These are phyloP conservation scores for Pandion haliaetus DNA, from an alignment of 2,113 vertebrate genomes.

Conservation along the genomic window DNA sequence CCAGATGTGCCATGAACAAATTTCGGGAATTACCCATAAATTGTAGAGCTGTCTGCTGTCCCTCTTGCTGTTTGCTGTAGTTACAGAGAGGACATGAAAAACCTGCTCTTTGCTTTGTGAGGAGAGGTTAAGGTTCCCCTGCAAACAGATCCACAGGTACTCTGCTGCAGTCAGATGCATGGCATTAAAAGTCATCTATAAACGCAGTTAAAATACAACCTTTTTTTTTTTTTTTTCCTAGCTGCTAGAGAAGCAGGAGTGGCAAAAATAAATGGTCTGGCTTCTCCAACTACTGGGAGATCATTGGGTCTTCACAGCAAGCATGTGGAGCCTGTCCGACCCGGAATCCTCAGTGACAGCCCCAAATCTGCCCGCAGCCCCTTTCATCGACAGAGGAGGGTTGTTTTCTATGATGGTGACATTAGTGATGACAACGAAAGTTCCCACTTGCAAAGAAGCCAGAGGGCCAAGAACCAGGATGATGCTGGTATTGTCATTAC, in stretches of 20 bases:
- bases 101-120: neutral
- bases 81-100: neutral
- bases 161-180: neutral
- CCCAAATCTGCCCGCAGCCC: constrained; percentile 81
- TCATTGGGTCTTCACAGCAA: constrained; percentile 46
- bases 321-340: constrained; percentile 65
- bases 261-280: constrained; percentile 57
- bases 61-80: neutral
- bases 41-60: neutral
- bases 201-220: neutral
- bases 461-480: constrained; percentile 20
- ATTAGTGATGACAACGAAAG: constrained; percentile 77
- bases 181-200: neutral
- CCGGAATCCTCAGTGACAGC: constrained; percentile 74
- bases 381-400: constrained; percentile 82
- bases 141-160: neutral
- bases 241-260: constrained; percentile 67
- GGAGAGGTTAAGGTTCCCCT: neutral
- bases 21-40: neutral
- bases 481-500: constrained; percentile 42
- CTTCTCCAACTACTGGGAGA: constrained; percentile 53
- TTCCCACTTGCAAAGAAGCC: constrained; percentile 49
- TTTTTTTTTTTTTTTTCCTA: neutral
- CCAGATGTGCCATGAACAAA: neutral
- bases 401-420: constrained; percentile 80